These are phyloP conservation scores for Rhea americana DNA, from an alignment of 2,113 vertebrate species.

Conservation along the genomic window DNA sequence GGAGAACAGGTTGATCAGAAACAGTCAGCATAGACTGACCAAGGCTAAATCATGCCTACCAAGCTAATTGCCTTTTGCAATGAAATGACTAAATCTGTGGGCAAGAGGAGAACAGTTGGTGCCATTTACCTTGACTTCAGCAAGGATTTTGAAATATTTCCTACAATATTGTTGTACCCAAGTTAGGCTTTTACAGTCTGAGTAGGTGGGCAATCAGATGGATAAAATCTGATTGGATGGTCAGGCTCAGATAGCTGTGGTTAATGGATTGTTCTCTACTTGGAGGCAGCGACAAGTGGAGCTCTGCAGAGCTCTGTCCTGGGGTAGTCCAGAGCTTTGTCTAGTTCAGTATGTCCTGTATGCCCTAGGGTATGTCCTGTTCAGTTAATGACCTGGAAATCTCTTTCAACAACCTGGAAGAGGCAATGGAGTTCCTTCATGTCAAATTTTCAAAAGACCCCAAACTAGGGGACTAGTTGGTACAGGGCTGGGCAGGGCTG, in stretches of 20 bases:
- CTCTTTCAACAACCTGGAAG: neutral
- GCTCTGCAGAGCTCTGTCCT: accelerated
- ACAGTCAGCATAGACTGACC: neutral
- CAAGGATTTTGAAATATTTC: neutral
- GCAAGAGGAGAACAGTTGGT: neutral
- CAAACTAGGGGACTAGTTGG: neutral
- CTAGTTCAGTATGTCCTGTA: too few relatives aligned
- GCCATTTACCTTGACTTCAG: neutral
- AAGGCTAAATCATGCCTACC: neutral
- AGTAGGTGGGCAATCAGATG: neutral
- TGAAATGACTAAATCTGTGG: neutral
- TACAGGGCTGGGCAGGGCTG: neutral
- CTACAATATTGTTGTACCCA: accelerated
- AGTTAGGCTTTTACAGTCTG: accelerated
- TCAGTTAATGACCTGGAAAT: neutral
- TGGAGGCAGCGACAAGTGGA: neutral
- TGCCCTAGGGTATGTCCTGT: neutral
- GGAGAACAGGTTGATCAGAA: neutral
- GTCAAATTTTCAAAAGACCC: neutral
- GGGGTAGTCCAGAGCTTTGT: neutral
- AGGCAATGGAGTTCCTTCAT: neutral
- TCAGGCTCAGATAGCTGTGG: neutral
- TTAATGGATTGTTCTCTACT: accelerated
- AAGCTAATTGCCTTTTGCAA: neutral
- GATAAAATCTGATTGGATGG: neutral